Conservation (phyloP, 2,888 invertebrate species). For the Tenthredo livida region DNA sequence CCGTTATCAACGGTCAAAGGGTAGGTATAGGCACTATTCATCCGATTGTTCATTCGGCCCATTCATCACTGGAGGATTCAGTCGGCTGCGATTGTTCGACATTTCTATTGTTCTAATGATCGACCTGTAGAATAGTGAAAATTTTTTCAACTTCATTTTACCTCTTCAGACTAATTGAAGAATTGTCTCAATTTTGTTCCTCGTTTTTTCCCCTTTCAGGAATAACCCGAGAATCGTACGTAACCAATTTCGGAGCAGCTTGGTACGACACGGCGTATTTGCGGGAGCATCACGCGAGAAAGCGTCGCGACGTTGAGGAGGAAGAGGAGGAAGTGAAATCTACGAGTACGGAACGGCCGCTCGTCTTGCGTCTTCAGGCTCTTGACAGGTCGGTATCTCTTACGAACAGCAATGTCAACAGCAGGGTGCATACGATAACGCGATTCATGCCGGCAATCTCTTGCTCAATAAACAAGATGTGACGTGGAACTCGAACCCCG, state of each 20-base stretch:
- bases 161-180: background rate
- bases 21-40: background rate
- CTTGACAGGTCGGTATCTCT: conserved; percentile 65
- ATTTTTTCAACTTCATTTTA: background rate
- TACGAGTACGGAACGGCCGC: conserved; percentile 61
- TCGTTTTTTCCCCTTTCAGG: conserved; percentile 59
- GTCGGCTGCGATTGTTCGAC: conserved; percentile 17
- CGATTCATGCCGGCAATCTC: conserved; percentile 21
- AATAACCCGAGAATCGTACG: conserved; percentile 66
- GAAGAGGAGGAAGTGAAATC: conserved; percentile 52
- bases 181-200: background rate
- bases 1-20: conserved; percentile 2
- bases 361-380: conserved; percentile 67
- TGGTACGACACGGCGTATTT: conserved; percentile 66
- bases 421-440: conserved; percentile 41
- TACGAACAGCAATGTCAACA: conserved; percentile 31
- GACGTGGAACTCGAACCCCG: conserved; percentile 1
- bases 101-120: conserved; percentile 16
- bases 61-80: conserved; percentile 7
- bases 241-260: conserved; percentile 66
- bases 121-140: background rate
- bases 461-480: conserved; percentile 45
- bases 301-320: conserved; percentile 62
- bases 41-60: conserved; percentile 30
- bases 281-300: conserved; percentile 64